These are phyloP conservation scores for Brachyistius frenatus DNA, from an alignment of 2,113 vertebrate species.

Conservation along the genomic window DNA sequence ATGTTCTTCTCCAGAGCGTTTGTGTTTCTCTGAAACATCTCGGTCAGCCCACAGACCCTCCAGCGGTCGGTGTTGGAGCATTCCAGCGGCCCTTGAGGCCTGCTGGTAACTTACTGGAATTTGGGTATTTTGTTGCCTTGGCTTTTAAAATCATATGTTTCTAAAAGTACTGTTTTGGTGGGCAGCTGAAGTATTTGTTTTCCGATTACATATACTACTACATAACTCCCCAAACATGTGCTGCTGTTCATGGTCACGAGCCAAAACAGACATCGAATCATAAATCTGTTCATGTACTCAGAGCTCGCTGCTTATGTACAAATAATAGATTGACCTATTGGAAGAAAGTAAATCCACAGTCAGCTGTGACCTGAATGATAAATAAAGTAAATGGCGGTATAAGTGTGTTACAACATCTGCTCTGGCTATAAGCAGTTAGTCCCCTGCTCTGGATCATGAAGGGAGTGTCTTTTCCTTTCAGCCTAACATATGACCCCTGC, in stretches of 20 bases:
- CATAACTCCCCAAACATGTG: slow-evolving; percentile 32
- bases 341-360: slow-evolving; percentile 51
- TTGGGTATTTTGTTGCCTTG: slow-evolving; percentile 43
- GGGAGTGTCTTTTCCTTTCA: slow-evolving; percentile 56
- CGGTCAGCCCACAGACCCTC: slow-evolving; percentile 22
- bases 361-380: slow-evolving; percentile 62
- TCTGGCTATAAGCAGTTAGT: slow-evolving; percentile 52
- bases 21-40: slow-evolving; percentile 61
- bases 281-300: slow-evolving; percentile 43
- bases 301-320: slow-evolving; percentile 38
- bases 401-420: slow-evolving; percentile 66
- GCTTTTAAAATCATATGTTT: slow-evolving; percentile 54
- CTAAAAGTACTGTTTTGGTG: slow-evolving; percentile 38
- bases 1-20: slow-evolving; percentile 37
- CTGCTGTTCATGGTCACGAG: slow-evolving; percentile 35
- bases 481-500: slow-evolving; percentile 62
- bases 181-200: slow-evolving; percentile 65
- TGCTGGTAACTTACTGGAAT: slow-evolving; percentile 59
- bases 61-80: slow-evolving; percentile 26
- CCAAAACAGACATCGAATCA: slow-evolving; percentile 33
- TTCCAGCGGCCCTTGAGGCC: slow-evolving; percentile 32
- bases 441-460: slow-evolving; percentile 57
- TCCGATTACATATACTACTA: slow-evolving; percentile 24
- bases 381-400: slow-evolving; percentile 48
- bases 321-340: slow-evolving; percentile 62